Evolutionary conservation across 2,888 invertebrate species (phyloP), one percentile per base, ranked within the genome.

Genomic region (Drosophila limbata): DNA sequence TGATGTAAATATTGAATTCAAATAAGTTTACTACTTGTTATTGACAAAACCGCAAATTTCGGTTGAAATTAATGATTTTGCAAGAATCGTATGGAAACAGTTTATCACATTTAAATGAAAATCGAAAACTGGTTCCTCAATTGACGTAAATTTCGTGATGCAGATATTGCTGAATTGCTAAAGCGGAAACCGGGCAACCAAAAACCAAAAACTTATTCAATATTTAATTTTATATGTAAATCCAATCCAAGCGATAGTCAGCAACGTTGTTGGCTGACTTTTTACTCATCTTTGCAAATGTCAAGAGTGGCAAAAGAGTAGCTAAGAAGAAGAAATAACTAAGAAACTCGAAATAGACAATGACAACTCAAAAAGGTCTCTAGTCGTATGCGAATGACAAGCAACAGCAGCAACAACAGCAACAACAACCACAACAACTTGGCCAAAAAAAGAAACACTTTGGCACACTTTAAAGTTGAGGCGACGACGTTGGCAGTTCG

Each of bases 301-400:
- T 82, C 82, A 82, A 83, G 77, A 70, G 81, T 83, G 84, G 75
- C 76, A 66, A 59, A 79, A 51, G 50, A 73, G 17, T 17, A 53
- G 40, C 17, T 25, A 25, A 52, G 45, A 48, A 28, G 31, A 42
- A 63, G 15, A 13, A 13, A 51, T 37, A 73, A 47, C 48, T 42
- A 55, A 57, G 47, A 59, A 72, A 76, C 75, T 68, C 64, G 75
- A 75, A 84, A 73, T 76, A 84, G 84, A 82, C 82, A 81, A 84
- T 80, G 82, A 80, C 79, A 78, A 71, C 73, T 73, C 64, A 76
- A 69, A 82, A 84, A 81, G 81, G 78, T 81, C 81, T 78, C 68
- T 64, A 69, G 75, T 65, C 72, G 44, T 57, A 59, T 61, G 74
- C 67, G 59, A 74, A 75, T 63, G 71, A 74, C 70, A 74, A 74